Percentiles rank a stretch among this genome's conserved stretches.
Evolutionary conservation across 2,113 vertebrate species (phyloP).

Genomic region (Heterochromis multidens): DNA sequence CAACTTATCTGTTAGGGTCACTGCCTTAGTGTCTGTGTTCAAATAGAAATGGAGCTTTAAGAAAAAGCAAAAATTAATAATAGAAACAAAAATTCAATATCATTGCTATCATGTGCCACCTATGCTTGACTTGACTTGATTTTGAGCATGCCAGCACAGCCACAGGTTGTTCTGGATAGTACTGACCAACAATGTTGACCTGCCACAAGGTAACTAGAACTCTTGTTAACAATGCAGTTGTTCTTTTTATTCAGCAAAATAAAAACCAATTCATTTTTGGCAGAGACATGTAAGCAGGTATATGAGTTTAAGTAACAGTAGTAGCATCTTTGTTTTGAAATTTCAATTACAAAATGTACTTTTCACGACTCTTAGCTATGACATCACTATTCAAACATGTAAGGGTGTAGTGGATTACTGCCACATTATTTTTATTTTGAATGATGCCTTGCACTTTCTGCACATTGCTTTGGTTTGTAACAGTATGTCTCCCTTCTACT

Average conservation of each 20-base stretch:
- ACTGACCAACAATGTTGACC: neutral
- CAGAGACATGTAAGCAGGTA: neutral
- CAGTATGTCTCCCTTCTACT: neutral
- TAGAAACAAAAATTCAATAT: neutral
- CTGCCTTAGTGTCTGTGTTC: too few species aligned
- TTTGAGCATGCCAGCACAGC: neutral
- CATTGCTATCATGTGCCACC: too few species aligned
- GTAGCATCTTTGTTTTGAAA: neutral
- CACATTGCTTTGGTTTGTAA: neutral
- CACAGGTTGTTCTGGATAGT: neutral
- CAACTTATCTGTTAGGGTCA: too few species aligned
- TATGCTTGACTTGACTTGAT: neutral
- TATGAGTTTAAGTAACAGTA: neutral
- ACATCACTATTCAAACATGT: neutral
- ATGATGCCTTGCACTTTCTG: neutral
- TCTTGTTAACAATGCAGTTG: neutral
- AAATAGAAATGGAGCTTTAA: too few species aligned
- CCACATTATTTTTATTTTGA: conserved; percentile 11
- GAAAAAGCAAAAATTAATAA: neutral
- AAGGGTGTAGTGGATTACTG: neutral
- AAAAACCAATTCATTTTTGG: neutral
- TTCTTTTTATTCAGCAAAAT: neutral
- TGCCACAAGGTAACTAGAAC: neutral
- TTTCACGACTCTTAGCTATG: neutral
- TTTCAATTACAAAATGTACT: neutral